Conservation (phyloP, 1,140 invertebrate species). For the Drosophila tsacasi region DNA sequence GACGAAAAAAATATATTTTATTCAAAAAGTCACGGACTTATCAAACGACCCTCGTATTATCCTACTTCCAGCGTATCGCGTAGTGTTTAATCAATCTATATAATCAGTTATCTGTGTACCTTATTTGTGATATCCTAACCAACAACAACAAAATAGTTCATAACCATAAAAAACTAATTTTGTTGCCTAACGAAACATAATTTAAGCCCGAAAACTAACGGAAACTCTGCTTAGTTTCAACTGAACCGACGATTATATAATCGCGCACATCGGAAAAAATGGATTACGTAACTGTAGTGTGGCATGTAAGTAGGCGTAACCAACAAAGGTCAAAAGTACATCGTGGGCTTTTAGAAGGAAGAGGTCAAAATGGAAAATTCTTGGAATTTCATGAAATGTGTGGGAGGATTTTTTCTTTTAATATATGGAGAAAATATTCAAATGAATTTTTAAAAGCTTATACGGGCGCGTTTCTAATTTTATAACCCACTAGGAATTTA, state of each 20-base stretch:
- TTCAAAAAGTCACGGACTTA: too few species aligned
- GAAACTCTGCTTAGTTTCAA: constrained; percentile 11
- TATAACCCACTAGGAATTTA: too few species aligned
- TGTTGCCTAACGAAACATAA: constrained; percentile 51
- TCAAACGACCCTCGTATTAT: too few species aligned
- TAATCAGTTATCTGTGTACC: constrained; percentile 77
- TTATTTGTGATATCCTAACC: constrained; percentile 82
- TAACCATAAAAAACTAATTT: constrained; percentile 42
- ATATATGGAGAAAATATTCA: background rate
- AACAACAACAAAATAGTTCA: constrained; percentile 43
- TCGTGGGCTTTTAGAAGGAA: background rate
- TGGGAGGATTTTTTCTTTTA: background rate
- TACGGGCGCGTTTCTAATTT: background rate
- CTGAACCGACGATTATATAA: constrained; percentile 56
- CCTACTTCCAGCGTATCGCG: constrained; percentile 55
- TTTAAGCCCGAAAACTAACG: constrained; percentile 28
- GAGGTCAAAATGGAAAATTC: background rate
- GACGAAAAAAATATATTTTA: too few species aligned
- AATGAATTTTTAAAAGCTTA: too few species aligned
- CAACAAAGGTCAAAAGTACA: constrained; percentile 48
- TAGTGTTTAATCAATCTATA: constrained; percentile 58
- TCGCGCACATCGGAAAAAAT: constrained; percentile 48
- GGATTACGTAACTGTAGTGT: constrained; percentile 69
- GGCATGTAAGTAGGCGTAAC: constrained; percentile 58
- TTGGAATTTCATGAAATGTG: background rate